Conservation (phyloP, 2,113 vertebrate genomes). For the Solea solea region DNA sequence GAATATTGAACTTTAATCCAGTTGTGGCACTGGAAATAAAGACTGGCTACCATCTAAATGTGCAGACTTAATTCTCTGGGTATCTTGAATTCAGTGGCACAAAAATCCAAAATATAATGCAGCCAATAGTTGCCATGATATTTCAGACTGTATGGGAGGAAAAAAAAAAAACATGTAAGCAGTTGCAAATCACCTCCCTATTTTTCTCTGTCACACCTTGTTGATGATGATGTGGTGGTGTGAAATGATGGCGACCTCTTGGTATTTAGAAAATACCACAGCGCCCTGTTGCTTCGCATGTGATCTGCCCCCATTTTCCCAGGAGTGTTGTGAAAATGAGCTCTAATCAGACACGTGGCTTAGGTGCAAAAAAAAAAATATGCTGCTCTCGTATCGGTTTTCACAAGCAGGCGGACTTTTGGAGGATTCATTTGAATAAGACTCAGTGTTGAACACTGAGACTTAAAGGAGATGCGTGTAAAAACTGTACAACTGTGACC, state of each 20-base stretch:
- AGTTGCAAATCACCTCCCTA: neutral
- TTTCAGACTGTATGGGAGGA: too few relatives aligned
- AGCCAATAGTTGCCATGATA: too few relatives aligned
- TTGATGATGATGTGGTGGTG: slow-evolving; percentile 18
- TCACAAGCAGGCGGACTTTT: neutral
- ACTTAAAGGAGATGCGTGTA: too few relatives aligned
- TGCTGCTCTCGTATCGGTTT: neutral
- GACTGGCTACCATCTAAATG: too few relatives aligned
- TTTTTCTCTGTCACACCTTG: slow-evolving; percentile 30
- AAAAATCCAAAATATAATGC: too few relatives aligned
- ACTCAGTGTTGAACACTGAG: neutral
- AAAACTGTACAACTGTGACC: too few relatives aligned
- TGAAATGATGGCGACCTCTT: slow-evolving; percentile 65
- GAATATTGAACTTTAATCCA: too few relatives aligned
- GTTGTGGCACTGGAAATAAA: too few relatives aligned
- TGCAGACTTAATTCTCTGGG: too few relatives aligned
- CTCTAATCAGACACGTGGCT: neutral
- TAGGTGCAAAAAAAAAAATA: rapidly evolving
- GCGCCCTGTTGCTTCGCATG: slow-evolving; percentile 18
- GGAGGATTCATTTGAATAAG: too few relatives aligned
- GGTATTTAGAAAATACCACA: slow-evolving; percentile 69
- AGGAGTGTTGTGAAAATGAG: neutral
- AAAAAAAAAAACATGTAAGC: neutral
- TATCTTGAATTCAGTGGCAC: too few relatives aligned
- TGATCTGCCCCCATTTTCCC: slow-evolving; percentile 47